Evolutionary conservation across 2,888 invertebrate genomes (phyloP).

Genomic region (Zhuqinia jingwanae): DNA sequence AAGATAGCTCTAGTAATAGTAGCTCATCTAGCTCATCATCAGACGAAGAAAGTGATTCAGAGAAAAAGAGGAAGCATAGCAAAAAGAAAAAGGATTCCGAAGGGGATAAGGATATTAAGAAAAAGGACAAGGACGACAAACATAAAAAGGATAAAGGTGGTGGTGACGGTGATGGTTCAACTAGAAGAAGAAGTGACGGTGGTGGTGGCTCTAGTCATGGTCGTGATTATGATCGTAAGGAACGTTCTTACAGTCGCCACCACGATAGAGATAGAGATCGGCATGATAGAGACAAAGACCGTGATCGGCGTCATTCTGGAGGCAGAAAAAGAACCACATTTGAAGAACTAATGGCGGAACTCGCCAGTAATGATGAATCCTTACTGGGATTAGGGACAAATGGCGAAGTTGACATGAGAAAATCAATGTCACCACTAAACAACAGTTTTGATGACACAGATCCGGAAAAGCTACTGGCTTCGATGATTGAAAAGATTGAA

Average conservation of each 20-base stretch:
- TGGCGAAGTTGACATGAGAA: slow-evolving; percentile 16
- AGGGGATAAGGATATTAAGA: slow-evolving; percentile 64
- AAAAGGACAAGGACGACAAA: slow-evolving; percentile 64
- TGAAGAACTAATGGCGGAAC: slow-evolving; percentile 60
- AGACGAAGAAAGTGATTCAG: slow-evolving; percentile 59
- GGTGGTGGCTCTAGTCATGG: slow-evolving; percentile 54
- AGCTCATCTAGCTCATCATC: slow-evolving; percentile 61
- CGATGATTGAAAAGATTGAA: slow-evolving; percentile 52
- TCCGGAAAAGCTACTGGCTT: slow-evolving; percentile 56
- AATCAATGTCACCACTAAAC: not conserved
- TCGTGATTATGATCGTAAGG: slow-evolving; percentile 53
- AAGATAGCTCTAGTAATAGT: slow-evolving; percentile 48
- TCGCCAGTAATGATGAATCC: slow-evolving; percentile 35
- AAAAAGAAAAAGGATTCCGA: slow-evolving; percentile 67
- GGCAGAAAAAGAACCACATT: slow-evolving; percentile 52
- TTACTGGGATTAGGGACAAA: slow-evolving; percentile 29
- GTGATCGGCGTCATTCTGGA: slow-evolving; percentile 51
- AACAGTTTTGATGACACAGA: slow-evolving; percentile 32
- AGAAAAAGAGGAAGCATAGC: slow-evolving; percentile 61
- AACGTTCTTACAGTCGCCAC: slow-evolving; percentile 46
- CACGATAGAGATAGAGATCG: slow-evolving; percentile 58
- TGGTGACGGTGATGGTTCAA: slow-evolving; percentile 51
- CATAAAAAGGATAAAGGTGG: slow-evolving; percentile 59
- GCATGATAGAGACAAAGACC: slow-evolving; percentile 46
- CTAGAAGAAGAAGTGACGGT: slow-evolving; percentile 53